These are phyloP conservation scores for Trichoplusia ni DNA, from an alignment of 1,140 invertebrate species.

Conservation along the genomic window DNA sequence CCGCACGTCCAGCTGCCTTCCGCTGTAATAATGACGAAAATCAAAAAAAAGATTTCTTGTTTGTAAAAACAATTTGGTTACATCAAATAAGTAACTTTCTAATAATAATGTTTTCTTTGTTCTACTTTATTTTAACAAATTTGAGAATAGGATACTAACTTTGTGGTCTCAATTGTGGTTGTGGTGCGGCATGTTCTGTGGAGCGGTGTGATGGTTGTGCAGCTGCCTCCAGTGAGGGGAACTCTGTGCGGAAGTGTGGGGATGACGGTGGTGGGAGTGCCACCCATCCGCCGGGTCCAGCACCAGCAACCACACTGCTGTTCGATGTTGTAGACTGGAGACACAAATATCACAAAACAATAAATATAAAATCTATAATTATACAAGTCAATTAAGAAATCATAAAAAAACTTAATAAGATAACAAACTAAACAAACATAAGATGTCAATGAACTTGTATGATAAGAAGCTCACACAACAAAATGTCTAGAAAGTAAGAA, in stretches of 20 bases:
- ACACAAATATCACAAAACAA: not conserved
- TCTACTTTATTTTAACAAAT: not conserved
- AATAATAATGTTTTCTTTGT: no score
- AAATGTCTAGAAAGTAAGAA: not conserved
- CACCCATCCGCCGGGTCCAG: constrained; percentile 80
- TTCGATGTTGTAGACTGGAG: constrained; percentile 60
- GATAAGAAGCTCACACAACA: not conserved
- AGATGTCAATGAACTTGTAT: constrained; percentile 14
- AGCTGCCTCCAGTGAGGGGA: constrained; percentile 86
- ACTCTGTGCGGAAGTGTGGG: constrained; percentile 92
- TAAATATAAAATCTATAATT: not conserved
- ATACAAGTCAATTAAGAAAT: not conserved
- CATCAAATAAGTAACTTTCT: no score
- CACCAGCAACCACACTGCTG: constrained; percentile 63
- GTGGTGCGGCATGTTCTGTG: constrained; percentile 63
- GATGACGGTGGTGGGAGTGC: constrained; percentile 85
- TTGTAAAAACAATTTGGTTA: no score
- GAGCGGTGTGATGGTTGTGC: constrained; percentile 74
- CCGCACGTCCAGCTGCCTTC: constrained; percentile 92
- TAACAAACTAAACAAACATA: no score
- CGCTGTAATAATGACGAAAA: constrained; percentile 76
- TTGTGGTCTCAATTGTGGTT: constrained; percentile 78
- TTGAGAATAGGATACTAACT: constrained; percentile 53
- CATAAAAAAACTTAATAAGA: not conserved
- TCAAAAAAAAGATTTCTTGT: no score